phyloP scores from a whole-genome alignment of 2,888 invertebrate genomes.

The Erannis defoliaria region DNA sequence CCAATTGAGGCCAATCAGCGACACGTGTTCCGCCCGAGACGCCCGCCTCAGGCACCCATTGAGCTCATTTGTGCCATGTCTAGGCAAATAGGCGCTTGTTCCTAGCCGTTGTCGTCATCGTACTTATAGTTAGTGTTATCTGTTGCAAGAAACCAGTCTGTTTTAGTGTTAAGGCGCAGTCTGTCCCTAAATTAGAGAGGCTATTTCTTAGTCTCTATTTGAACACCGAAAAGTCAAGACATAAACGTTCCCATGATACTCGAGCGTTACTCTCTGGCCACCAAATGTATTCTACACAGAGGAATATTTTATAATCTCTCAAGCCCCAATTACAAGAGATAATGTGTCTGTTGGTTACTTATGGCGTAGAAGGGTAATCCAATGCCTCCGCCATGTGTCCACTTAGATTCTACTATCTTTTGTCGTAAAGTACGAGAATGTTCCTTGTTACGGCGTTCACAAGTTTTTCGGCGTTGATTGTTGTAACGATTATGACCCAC shows the following conservation, averaged over 20 bases:
- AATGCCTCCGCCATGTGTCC: slow-evolving; percentile 73
- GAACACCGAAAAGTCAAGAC: slow-evolving; percentile 6
- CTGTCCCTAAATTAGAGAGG: slow-evolving; percentile 35
- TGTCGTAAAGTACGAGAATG: slow-evolving; percentile 51
- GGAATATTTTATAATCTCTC: slow-evolving; percentile 77
- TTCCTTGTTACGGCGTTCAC: slow-evolving; percentile 49
- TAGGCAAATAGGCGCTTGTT: slow-evolving; percentile 56
- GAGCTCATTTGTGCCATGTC: slow-evolving; percentile 68
- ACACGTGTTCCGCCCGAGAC: slow-evolving; percentile 82
- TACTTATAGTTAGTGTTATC: slow-evolving; percentile 25
- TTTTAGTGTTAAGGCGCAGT: slow-evolving; percentile 20
- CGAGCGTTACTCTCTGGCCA: slow-evolving; percentile 48
- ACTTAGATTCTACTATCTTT: slow-evolving; percentile 57
- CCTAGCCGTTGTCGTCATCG: slow-evolving; percentile 26
- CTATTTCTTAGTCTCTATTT: neutral
- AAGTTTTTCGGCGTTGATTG: slow-evolving; percentile 73
- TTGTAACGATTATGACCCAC: slow-evolving; percentile 77
- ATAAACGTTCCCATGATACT: slow-evolving; percentile 53
- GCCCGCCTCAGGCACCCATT: slow-evolving; percentile 75
- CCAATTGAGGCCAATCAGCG: slow-evolving; percentile 86
- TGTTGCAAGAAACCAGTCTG: slow-evolving; percentile 17
- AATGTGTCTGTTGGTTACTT: slow-evolving; percentile 67
- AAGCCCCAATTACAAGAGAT: slow-evolving; percentile 77
- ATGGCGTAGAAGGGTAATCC: slow-evolving; percentile 70
- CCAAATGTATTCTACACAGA: slow-evolving; percentile 49